These are phyloP conservation scores for Telmatherina bonti DNA, from an alignment of 2,797 vertebrate species.

Conservation along the genomic window DNA sequence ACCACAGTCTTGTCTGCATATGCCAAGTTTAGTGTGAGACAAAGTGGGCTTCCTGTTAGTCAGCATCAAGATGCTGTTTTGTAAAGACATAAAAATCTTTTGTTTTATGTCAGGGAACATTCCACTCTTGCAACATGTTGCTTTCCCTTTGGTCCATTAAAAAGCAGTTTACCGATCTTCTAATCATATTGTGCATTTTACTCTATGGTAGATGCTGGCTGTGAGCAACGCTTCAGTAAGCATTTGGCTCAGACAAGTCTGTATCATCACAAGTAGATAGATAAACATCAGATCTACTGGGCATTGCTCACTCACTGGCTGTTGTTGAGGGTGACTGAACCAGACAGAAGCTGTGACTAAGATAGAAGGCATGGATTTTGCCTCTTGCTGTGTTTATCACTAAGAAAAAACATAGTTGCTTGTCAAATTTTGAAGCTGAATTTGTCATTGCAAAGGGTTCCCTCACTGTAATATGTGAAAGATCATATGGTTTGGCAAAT, in stretches of 20 bases:
- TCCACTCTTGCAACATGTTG: background rate
- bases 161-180: background rate
- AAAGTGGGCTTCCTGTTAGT: background rate
- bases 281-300: background rate
- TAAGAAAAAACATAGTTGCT: too few relatives aligned
- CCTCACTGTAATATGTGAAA: too few relatives aligned
- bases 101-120: background rate
- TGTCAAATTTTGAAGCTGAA: too few relatives aligned
- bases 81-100: too few relatives aligned
- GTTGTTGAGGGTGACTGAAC: background rate
- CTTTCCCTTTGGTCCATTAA: background rate
- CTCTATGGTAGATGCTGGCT: too few relatives aligned
- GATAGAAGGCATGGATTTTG: too few relatives aligned
- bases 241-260: background rate
- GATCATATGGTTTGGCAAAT: too few relatives aligned
- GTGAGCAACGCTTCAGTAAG: background rate
- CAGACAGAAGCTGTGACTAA: background rate
- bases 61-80: background rate
- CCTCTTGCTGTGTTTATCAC: too few relatives aligned
- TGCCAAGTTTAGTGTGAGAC: background rate
- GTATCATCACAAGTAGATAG: background rate
- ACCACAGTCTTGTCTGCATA: background rate
- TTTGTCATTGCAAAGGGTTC: too few relatives aligned
- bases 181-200: too few relatives aligned
- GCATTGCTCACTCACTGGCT: background rate